A percentile compares a stretch with the other conserved stretches of the same genome.
phyloP scores from a whole-genome alignment of 2,888 invertebrate genomes.

The Diarsia rubi region DNA sequence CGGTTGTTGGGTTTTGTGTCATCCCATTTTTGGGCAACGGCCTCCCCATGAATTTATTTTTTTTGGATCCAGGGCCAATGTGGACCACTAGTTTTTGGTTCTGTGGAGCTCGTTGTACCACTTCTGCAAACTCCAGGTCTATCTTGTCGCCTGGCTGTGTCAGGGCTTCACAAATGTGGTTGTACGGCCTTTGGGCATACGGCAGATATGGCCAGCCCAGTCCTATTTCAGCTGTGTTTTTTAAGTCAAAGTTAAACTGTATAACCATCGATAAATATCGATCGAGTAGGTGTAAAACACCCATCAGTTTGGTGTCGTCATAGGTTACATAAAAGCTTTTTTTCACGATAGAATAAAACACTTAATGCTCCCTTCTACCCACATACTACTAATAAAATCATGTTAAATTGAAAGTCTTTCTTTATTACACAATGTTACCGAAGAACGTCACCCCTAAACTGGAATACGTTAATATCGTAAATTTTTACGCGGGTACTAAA shows the following conservation, averaged over 20 bases:
- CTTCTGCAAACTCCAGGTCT: no score
- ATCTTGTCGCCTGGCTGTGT: no score
- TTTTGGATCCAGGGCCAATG: no score
- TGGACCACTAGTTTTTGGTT: no score
- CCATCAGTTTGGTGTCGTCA: neutral
- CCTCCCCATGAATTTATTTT: no score
- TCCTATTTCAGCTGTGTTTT: no score
- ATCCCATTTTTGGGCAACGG: no score
- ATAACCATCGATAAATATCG: neutral
- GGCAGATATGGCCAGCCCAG: no score
- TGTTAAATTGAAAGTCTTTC: conserved; percentile 60
- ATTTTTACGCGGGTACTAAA: conserved; percentile 61
- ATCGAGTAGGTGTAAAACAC: neutral
- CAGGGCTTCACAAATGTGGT: no score
- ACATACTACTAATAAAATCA: conserved; percentile 50
- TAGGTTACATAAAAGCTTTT: conserved; percentile 14
- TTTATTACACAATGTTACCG: conserved; percentile 49
- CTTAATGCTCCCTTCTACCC: conserved; percentile 3
- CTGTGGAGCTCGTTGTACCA: no score
- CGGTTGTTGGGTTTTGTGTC: no score
- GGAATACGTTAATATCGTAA: conserved; percentile 59
- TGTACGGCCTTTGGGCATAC: no score
- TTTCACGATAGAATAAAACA: conserved; percentile 27
- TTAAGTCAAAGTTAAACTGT: neutral
- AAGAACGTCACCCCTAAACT: conserved; percentile 12